Evolutionary conservation across 2,797 vertebrate species (phyloP).

Genomic region (Muraenolepis orangiensis): DNA sequence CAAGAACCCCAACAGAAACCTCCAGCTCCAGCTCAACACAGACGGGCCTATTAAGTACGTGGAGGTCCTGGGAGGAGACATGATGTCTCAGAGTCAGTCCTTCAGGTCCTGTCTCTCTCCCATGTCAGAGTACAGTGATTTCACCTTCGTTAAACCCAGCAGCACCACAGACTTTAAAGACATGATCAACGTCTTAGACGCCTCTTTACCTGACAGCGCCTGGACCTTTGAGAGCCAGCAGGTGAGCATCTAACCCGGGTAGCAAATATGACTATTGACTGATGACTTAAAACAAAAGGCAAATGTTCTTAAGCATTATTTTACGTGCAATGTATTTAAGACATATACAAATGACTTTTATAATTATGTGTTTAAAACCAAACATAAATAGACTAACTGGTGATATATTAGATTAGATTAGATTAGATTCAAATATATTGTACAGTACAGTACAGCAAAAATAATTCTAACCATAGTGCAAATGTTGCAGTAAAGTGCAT

Average conservation of each 20-base stretch:
- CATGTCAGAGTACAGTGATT: constrained; percentile 75
- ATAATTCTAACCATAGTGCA: too few species aligned
- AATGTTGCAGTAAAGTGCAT: too few species aligned
- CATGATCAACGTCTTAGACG: constrained; percentile 65
- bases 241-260: constrained; percentile 48
- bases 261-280: background rate
- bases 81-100: constrained; percentile 74
- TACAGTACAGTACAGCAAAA: too few species aligned
- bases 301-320: background rate
- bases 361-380: background rate
- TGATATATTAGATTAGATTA: too few species aligned
- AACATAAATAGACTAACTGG: background rate
- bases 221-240: constrained; percentile 73
- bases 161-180: constrained; percentile 63
- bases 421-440: too few species aligned
- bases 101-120: constrained; percentile 76
- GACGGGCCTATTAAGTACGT: constrained; percentile 75
- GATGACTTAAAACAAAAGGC: background rate
- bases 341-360: background rate
- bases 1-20: constrained; percentile 72
- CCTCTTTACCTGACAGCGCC: constrained; percentile 66
- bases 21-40: constrained; percentile 75
- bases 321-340: background rate
- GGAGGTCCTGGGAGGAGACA: constrained; percentile 75
- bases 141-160: constrained; percentile 70